Evolutionary conservation across 1,140 invertebrate species (phyloP).

Genomic region (Stenopsyche tienmushanensis): DNA sequence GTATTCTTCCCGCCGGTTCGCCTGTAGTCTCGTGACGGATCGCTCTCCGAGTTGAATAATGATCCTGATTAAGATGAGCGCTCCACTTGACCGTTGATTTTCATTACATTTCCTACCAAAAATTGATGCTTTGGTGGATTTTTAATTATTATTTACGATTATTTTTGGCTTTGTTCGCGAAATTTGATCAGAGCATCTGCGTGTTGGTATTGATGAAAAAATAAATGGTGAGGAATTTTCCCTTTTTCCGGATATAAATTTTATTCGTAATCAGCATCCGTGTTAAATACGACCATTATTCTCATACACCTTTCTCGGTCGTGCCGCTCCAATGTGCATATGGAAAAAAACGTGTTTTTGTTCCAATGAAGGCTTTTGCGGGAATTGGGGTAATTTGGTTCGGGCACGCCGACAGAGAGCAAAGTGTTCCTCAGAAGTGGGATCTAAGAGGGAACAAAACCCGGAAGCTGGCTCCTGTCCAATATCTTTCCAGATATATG

Average conservation of each 20-base stretch:
- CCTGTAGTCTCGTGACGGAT: too few species aligned
- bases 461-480: not conserved
- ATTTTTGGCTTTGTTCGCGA: too few species aligned
- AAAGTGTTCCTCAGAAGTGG: constrained; percentile 11
- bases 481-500: too few species aligned
- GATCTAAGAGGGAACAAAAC: not conserved
- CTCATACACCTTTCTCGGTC: not conserved
- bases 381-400: constrained; percentile 28
- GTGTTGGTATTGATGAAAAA: too few species aligned
- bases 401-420: constrained; percentile 20
- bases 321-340: not conserved
- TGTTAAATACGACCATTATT: constrained; percentile 22
- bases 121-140: too few species aligned
- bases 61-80: too few species aligned
- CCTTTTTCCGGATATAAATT: not conserved
- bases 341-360: constrained; percentile 27
- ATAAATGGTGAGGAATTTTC: not conserved
- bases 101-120: too few species aligned
- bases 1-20: too few species aligned
- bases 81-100: too few species aligned
- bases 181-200: too few species aligned
- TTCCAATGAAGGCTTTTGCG: constrained; percentile 26
- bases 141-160: too few species aligned
- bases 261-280: not conserved
- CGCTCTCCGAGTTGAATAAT: too few species aligned